Evolutionary conservation across 2,113 vertebrate species (phyloP).

Genomic region (Sorex fumeus): DNA sequence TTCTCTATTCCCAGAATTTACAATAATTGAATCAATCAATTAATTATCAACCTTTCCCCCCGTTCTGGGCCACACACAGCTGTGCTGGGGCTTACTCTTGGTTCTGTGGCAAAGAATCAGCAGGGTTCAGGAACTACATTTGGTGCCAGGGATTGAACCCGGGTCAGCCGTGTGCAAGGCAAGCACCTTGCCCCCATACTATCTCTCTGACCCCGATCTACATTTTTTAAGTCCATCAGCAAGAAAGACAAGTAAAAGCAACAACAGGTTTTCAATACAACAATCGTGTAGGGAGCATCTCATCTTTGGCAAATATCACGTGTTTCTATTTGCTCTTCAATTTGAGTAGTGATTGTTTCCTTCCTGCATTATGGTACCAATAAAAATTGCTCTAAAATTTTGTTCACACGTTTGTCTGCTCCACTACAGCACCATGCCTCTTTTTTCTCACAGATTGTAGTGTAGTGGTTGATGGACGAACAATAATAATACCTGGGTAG

Average conservation of each 20-base stretch:
- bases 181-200: no score
- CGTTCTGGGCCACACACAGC: no score
- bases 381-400: not conserved
- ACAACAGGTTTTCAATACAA: not conserved
- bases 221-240: not conserved
- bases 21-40: not conserved
- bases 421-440: not conserved
- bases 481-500: slow-evolving; percentile 34
- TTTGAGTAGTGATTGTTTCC: not conserved
- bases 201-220: no score
- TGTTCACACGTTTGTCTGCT: not conserved
- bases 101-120: no score
- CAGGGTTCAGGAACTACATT: no score
- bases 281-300: not conserved
- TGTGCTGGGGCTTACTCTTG: no score
- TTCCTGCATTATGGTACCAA: not conserved
- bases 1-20: not conserved
- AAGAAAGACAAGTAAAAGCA: not conserved
- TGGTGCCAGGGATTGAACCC: no score
- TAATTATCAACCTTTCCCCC: no score
- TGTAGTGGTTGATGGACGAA: slow-evolving; percentile 36
- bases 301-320: not conserved
- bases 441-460: not conserved
- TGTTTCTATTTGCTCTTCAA: not conserved
- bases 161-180: no score